Evolutionary conservation across 2,113 vertebrate species (phyloP).

Genomic region (Pseudopipra pipra): DNA sequence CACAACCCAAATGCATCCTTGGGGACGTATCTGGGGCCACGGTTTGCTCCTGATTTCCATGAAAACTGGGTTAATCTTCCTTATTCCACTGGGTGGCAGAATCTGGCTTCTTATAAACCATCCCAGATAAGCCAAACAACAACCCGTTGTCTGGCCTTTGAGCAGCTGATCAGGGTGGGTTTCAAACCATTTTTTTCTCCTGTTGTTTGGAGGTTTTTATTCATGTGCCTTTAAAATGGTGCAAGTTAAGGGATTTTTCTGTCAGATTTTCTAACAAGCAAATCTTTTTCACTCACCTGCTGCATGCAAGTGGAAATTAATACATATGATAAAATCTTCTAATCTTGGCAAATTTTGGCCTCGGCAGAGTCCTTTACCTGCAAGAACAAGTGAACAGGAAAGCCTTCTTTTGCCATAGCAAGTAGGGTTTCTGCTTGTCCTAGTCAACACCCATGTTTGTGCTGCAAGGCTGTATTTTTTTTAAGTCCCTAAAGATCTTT

Average conservation of each 20-base stretch:
- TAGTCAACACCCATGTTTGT: neutral
- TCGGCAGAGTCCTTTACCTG: neutral
- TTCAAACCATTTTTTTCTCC: neutral
- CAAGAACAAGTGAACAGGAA: neutral
- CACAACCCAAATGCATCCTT: neutral
- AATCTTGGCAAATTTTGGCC: neutral
- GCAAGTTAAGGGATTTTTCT: neutral
- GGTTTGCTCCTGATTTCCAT: neutral
- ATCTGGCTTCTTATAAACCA: neutral
- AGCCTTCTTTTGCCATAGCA: neutral
- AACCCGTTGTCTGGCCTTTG: neutral
- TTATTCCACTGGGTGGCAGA: conserved; percentile 53
- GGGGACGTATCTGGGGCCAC: fast-evolving
- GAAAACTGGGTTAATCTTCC: neutral
- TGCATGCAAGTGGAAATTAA: neutral
- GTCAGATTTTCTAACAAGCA: neutral
- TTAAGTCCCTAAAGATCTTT: neutral
- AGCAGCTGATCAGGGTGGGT: neutral
- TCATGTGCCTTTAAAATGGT: conserved; percentile 18
- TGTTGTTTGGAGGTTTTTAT: neutral
- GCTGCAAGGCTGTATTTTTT: neutral
- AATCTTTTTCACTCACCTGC: neutral
- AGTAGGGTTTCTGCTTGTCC: neutral
- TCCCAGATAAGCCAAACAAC: neutral
- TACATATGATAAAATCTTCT: neutral